Conservation (phyloP, 2,113 vertebrate genomes). For the Sorex araneus region DNA sequence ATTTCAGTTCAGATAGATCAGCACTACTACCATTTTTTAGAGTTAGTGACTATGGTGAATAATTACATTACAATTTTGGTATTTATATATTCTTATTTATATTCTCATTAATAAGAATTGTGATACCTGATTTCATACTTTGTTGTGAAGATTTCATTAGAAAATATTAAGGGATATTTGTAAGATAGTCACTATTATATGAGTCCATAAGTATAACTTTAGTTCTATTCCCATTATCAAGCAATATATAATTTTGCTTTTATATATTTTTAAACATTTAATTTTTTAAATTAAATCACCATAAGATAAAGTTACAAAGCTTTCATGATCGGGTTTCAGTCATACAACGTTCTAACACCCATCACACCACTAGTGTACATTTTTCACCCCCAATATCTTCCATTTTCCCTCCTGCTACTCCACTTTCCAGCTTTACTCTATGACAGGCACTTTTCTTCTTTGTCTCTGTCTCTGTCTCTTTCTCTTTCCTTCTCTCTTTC, state of each 20-base stretch:
- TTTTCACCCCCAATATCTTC: too few species aligned
- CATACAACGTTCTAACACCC: too few species aligned
- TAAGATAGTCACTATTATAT: not conserved
- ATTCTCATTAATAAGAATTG: not conserved
- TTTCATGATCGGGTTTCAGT: too few species aligned
- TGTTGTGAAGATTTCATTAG: not conserved
- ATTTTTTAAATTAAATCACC: too few species aligned
- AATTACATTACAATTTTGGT: conserved; percentile 1
- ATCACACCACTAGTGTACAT: too few species aligned
- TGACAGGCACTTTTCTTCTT: too few species aligned
- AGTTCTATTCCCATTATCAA: conserved; percentile 5
- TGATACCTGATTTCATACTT: not conserved
- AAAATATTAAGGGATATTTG: not conserved
- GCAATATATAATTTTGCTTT: not conserved
- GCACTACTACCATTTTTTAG: not conserved
- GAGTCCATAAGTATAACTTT: conserved; percentile 7
- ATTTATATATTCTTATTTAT: not conserved
- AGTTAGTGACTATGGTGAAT: not conserved
- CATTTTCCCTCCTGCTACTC: too few species aligned
- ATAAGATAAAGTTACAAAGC: too few species aligned
- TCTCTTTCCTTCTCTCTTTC: too few species aligned
- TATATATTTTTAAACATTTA: not conserved
- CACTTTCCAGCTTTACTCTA: too few species aligned
- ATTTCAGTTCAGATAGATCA: not conserved
- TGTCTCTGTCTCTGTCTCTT: too few species aligned